These are phyloP conservation scores for Chiloscyllium plagiosum DNA, from an alignment of 2,113 vertebrate genomes.

Conservation along the genomic window DNA sequence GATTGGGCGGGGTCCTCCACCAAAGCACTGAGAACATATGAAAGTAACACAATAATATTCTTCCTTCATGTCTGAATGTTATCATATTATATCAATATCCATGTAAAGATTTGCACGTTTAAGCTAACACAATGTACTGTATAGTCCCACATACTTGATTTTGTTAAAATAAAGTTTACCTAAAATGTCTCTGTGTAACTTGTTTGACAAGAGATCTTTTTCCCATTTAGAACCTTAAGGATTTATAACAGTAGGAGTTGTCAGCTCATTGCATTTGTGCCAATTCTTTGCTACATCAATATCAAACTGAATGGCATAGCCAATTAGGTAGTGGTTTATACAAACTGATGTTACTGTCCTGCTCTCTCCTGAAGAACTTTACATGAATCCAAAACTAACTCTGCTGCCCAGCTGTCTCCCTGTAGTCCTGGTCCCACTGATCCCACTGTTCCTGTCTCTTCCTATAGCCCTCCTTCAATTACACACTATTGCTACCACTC, in stretches of 20 bases:
- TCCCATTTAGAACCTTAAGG: neutral
- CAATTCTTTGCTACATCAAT: neutral
- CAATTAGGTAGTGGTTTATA: too few species aligned
- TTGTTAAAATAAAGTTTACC: constrained; percentile 76
- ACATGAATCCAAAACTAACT: neutral
- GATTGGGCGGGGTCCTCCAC: constrained; percentile 48
- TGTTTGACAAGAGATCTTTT: neutral
- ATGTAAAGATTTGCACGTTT: constrained; percentile 66
- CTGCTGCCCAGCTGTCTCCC: neutral
- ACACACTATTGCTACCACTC: neutral
- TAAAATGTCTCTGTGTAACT: constrained; percentile 37
- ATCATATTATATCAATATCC: constrained; percentile 49
- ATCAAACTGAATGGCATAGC: neutral
- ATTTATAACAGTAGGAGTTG: neutral
- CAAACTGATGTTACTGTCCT: neutral
- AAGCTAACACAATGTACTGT: constrained; percentile 63
- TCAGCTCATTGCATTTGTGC: neutral
- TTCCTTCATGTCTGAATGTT: constrained; percentile 55
- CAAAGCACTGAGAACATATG: constrained; percentile 59
- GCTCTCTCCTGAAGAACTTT: too few species aligned
- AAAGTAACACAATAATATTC: constrained; percentile 54
- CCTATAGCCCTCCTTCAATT: neutral
- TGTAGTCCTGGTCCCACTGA: neutral
- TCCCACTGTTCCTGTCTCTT: neutral
- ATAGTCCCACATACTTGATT: constrained; percentile 72